Evolutionary conservation across 2,113 vertebrate genomes (phyloP).

Genomic region (Emydocephalus ijimae): DNA sequence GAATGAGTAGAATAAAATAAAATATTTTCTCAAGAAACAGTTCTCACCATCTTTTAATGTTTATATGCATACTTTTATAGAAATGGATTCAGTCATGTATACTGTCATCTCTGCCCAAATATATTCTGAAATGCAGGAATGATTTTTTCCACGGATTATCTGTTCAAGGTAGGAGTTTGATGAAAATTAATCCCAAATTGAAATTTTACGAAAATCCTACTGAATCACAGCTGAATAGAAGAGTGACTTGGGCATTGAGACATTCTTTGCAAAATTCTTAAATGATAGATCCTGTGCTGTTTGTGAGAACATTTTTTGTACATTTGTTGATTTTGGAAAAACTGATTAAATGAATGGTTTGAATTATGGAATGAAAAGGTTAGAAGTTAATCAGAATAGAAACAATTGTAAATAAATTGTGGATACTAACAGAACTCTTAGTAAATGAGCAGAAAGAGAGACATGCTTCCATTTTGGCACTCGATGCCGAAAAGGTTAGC

Average conservation of each 20-base stretch:
- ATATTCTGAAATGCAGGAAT: background rate
- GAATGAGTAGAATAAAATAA: background rate
- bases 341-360: background rate
- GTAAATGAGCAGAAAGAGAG: background rate
- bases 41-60: background rate
- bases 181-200: background rate
- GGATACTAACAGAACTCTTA: background rate
- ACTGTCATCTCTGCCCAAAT: background rate
- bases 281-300: background rate
- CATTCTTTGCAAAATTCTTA: background rate
- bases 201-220: background rate
- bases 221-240: background rate
- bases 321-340: background rate
- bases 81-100: background rate
- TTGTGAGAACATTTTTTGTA: background rate
- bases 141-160: background rate
- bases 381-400: background rate
- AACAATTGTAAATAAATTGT: background rate
- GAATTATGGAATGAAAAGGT: background rate
- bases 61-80: background rate
- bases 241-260: background rate
- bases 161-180: background rate
- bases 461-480: too few species aligned
- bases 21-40: background rate
- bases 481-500: too few species aligned